Evolutionary conservation across 2,113 vertebrate genomes (phyloP).

Genomic region (Chionis minor): DNA sequence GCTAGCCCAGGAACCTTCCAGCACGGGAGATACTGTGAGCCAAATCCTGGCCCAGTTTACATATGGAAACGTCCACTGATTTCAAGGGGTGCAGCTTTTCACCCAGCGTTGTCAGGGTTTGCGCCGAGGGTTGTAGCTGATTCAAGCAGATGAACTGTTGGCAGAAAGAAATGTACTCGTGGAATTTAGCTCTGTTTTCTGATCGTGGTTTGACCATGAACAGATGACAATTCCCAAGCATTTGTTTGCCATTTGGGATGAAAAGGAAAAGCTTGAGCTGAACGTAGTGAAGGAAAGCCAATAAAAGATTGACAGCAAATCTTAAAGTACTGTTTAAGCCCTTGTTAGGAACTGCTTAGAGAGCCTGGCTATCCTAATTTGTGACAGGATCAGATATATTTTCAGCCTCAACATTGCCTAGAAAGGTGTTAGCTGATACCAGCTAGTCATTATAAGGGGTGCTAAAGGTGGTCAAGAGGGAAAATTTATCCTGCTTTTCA

Average conservation of each 20-base stretch:
- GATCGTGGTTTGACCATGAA: not conserved
- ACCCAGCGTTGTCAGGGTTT: not conserved
- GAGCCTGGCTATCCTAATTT: not conserved
- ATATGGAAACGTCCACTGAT: not conserved
- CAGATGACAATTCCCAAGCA: constrained; percentile 19
- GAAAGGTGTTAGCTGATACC: not conserved
- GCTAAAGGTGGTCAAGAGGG: not conserved
- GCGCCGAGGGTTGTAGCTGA: not conserved
- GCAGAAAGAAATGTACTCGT: constrained; percentile 7
- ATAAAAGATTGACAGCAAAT: not conserved
- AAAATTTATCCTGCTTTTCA: not conserved
- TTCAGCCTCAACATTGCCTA: not conserved
- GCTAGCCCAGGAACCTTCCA: not conserved
- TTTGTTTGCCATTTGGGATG: constrained; percentile 47
- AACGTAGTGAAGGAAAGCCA: not conserved
- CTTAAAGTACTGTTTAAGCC: not conserved
- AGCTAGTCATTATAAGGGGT: not conserved
- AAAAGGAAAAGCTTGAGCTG: not conserved
- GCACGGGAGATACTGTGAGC: not conserved
- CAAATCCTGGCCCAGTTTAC: not conserved
- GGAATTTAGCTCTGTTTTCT: constrained; percentile 13
- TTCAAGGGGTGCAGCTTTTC: not conserved
- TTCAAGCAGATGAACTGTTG: not conserved
- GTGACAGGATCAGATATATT: not conserved
- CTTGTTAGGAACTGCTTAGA: not conserved